phyloP scores from a whole-genome alignment of 2,888 invertebrate species.

The Halictus ligatus region DNA sequence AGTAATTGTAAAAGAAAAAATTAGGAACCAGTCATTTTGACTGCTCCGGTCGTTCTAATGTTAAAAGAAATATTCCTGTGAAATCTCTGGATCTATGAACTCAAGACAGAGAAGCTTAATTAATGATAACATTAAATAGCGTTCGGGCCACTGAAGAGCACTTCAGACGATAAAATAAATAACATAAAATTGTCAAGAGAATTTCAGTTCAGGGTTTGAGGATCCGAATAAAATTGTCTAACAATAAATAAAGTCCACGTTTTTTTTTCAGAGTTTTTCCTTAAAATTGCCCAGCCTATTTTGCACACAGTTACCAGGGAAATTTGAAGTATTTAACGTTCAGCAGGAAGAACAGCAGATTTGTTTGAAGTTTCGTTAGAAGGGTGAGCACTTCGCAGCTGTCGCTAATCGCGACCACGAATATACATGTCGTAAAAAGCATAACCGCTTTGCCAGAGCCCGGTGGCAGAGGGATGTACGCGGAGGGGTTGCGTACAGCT shows the following conservation, averaged over 20 bases:
- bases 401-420: conserved; percentile 71
- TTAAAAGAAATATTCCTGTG: not conserved
- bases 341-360: not conserved
- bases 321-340: too few species aligned
- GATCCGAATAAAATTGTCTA: too few species aligned
- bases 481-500: conserved; percentile 70
- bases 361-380: not conserved
- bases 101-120: not conserved
- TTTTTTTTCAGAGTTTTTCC: not conserved
- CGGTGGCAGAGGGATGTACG: conserved; percentile 48
- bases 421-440: conserved; percentile 74
- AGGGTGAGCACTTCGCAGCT: conserved; percentile 53
- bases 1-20: too few species aligned
- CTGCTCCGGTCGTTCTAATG: too few species aligned
- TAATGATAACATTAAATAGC: too few species aligned
- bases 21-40: too few species aligned
- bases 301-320: not conserved
- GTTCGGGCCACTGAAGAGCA: too few species aligned
- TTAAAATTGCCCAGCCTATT: not conserved
- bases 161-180: too few species aligned
- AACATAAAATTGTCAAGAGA: too few species aligned
- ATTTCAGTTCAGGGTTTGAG: too few species aligned
- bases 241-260: not conserved
- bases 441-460: conserved; percentile 72
- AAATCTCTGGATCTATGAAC: not conserved